Percentiles rank a stretch among this genome's conserved stretches.
These are phyloP conservation scores for Nebria ingens DNA, from an alignment of 1,140 invertebrate genomes.

Conservation along the genomic window DNA sequence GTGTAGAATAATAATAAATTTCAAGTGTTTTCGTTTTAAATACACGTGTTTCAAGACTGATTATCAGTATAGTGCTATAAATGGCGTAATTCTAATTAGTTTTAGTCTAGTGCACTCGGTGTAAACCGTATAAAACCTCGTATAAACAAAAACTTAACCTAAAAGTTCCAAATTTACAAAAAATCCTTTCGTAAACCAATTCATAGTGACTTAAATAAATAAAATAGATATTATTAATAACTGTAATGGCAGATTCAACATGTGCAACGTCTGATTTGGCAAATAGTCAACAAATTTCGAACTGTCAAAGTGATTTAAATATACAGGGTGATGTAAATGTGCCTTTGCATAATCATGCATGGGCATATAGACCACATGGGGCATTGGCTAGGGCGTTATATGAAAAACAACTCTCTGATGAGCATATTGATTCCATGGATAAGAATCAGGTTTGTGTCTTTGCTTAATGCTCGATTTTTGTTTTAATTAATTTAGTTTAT, in stretches of 20 bases:
- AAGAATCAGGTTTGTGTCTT: slow-evolving; percentile 48
- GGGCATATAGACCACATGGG: slow-evolving; percentile 41
- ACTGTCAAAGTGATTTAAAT: not conserved
- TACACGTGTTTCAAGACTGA: no score
- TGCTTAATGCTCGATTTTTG: not conserved
- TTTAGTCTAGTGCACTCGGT: not conserved
- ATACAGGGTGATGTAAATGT: not conserved
- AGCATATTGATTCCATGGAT: slow-evolving; percentile 49
- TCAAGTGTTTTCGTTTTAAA: not conserved
- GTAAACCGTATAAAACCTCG: not conserved
- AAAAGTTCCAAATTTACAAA: not conserved
- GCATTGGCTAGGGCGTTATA: slow-evolving; percentile 55
- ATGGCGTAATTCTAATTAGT: not conserved
- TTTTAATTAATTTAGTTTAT: no score
- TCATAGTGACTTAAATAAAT: no score
- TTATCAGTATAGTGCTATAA: not conserved
- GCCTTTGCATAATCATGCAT: not conserved
- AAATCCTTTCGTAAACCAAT: no score
- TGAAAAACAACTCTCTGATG: slow-evolving; percentile 55
- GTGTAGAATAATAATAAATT: not conserved
- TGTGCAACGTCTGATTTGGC: not conserved
- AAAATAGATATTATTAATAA: no score
- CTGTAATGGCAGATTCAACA: not conserved
- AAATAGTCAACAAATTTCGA: not conserved
- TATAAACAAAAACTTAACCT: not conserved